Evolutionary conservation across 1,140 invertebrate species (phyloP), one percentile per base, ranked within the genome.

Genomic region (Hyphantria cunea): DNA sequence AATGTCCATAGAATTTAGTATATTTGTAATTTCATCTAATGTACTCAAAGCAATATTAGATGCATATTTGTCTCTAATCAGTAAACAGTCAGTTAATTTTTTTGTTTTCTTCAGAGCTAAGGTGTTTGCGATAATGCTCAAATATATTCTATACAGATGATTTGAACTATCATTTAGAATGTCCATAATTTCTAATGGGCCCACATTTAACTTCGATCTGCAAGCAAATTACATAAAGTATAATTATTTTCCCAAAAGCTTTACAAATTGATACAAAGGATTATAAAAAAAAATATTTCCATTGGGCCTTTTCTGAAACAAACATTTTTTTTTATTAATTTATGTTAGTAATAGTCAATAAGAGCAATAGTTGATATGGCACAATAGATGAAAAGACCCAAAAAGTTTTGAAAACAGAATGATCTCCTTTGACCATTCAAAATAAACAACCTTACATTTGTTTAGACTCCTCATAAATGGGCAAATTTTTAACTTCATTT

Each of bases 61-160:
- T 10, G 86, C 81, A 82, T 83, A 86, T 69, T 82, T 83, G n/a
- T 89, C 82, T 70, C 80, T 77, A 44, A 77, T 64, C 31, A 89
- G 59, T 50, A 86, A 66, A 66, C 76, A 77, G 50, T 90, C 85
- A 10, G 76, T 50, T 32, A 77, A 58, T 17, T 79, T 84, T 15
- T 81, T 74, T 32, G 73, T 76, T 53, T 87, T 89, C 56, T 80
- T 88, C 37, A 91, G 45, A 25, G 81, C 74, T 55, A 86, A 54
- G 7, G 76, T 89, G 58, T 82, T 90, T 15, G 86, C 76, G 54
- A 85, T 67, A 64, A 89, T 75, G 70, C 88, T 90, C 31, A 89
- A 64, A 64, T 88, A 78, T 32, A 91, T 79, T 64, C 83, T 79
- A 45, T 89, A 79, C n/a, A 91, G 55, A 53, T 90, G 86, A 62